Evolutionary conservation across 1,140 invertebrate species (phyloP).

Genomic region (Drosophila asahinai): DNA sequence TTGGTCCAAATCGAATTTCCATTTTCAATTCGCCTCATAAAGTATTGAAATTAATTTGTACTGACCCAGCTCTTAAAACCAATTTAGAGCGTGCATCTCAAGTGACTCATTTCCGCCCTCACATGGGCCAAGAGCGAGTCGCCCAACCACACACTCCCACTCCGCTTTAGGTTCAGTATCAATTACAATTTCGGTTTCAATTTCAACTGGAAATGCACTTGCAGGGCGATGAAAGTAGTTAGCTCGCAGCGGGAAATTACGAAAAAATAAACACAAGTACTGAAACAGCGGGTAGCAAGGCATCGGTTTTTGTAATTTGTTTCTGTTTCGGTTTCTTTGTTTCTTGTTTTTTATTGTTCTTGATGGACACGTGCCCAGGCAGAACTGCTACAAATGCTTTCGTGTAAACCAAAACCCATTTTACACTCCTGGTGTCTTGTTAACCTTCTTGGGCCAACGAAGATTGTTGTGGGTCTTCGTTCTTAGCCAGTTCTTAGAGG

Average conservation of each 20-base stretch:
- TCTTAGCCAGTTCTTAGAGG: slow-evolving; percentile 39
- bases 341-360: slow-evolving; percentile 16
- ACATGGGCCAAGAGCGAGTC: slow-evolving; percentile 39
- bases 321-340: not conserved
- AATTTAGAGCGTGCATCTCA: slow-evolving; percentile 46
- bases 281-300: slow-evolving; percentile 10
- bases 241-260: slow-evolving; percentile 9
- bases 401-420: slow-evolving; percentile 26
- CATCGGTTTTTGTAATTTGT: slow-evolving; percentile 5
- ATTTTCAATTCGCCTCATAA: slow-evolving; percentile 31
- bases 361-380: slow-evolving; percentile 57
- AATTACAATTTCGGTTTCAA: slow-evolving; percentile 45
- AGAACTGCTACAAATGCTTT: slow-evolving; percentile 33
- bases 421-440: slow-evolving; percentile 4
- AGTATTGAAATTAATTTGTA: slow-evolving; percentile 56
- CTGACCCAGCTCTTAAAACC: slow-evolving; percentile 22
- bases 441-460: slow-evolving; percentile 11
- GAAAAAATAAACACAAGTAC: slow-evolving; percentile 16
- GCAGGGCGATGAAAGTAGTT: slow-evolving; percentile 47
- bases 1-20: slow-evolving; percentile 28
- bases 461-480: slow-evolving; percentile 46
- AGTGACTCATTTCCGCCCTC: slow-evolving; percentile 63
- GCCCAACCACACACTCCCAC: slow-evolving; percentile 2
- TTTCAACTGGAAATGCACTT: slow-evolving; percentile 64
- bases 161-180: slow-evolving; percentile 19